Evolutionary conservation across 2,888 invertebrate species (phyloP), one percentile per base, ranked within the genome.

Genomic region (Baccha elongata): DNA sequence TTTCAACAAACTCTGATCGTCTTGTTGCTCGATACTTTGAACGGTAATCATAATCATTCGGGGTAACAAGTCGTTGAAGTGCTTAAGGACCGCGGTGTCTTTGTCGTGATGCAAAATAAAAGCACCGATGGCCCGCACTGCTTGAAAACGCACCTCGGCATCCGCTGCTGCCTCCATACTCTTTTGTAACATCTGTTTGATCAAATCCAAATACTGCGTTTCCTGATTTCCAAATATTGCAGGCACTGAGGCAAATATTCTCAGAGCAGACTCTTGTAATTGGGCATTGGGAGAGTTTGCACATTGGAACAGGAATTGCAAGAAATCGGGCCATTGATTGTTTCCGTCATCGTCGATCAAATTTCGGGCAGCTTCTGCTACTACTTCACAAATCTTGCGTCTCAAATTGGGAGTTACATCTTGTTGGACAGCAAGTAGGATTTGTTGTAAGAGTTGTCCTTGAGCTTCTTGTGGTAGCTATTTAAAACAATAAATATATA

Each of bases 151-250:
- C 3, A 97, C 95, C 86, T 94, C 94, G 80, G 94, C 93, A 85
- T 94, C 93, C 86, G 94, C 92, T n/a, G 92, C 92, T 42, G 96
- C 94, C 85, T 94, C 93, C 78, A 97, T 92, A 75, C 96, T 95
- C 87, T 96, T 95, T 81, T 95, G 93, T 86, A 99, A 91, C 98
- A 99, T 98, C 90, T 97, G 96, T 89, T 98, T 98, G 87, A 99
- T 99, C 35, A 98, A 93, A 87, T 96, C 96, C 85, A 99, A 91
- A 91, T 98, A 98, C 88, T 97, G 95, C 84, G 94, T 93, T 90
- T 99, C 98, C 88, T 97, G 96, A 90, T 97, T 97, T 40, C 99
- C 99, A 92, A 99, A 99, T 65, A 99, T 96, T 37, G 98, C 97
- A 21, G 99, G 99, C 35, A 99, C 98, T 86, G 97, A 97, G 94